Percentiles rank a stretch among this genome's conserved stretches.
Evolutionary conservation across 2,888 invertebrate genomes (phyloP).

Genomic region (Drosophila acutilabella): DNA sequence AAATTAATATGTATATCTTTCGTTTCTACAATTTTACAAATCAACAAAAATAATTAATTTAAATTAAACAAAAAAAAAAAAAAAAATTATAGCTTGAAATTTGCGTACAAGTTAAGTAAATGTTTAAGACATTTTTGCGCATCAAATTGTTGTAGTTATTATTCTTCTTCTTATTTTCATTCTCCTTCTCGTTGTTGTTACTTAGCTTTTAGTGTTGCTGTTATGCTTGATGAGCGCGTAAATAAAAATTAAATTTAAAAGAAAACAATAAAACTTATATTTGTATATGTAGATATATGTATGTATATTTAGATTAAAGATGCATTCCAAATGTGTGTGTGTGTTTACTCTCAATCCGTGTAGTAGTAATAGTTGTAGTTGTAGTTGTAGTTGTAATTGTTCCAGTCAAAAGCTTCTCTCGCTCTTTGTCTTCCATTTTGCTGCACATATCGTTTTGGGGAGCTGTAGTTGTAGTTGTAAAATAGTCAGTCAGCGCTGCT

Average conservation of each 20-base stretch:
- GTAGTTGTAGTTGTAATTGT: slow-evolving; percentile 9
- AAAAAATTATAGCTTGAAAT: slow-evolving; percentile 2
- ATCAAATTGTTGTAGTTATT: slow-evolving; percentile 13
- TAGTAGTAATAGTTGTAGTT: slow-evolving; percentile 10
- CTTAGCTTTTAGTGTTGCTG: slow-evolving; percentile 9
- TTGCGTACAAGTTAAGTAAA: slow-evolving; percentile 23
- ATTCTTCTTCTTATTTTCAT: slow-evolving; percentile 1
- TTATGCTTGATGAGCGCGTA: slow-evolving; percentile 14
- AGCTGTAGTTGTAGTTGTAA: slow-evolving; percentile 7
- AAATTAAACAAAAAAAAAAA: slow-evolving; percentile 26
- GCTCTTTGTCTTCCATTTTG: slow-evolving; percentile 7
- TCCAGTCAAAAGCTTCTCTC: slow-evolving; percentile 26
- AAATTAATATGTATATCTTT: slow-evolving; percentile 28
- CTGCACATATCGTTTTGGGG: slow-evolving; percentile 1
- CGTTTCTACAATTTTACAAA: slow-evolving; percentile 38
- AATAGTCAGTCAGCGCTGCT: slow-evolving; percentile 39
- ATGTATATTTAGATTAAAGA: slow-evolving; percentile 25
- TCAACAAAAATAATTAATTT: slow-evolving; percentile 50
- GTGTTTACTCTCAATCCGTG: slow-evolving; percentile 30
- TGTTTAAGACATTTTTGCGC: slow-evolving; percentile 25
- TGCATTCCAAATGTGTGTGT: slow-evolving; percentile 30
- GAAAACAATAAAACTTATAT: slow-evolving; percentile 42
- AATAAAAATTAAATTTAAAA: slow-evolving; percentile 11
- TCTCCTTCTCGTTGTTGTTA: slow-evolving; percentile 4
- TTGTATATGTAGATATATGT: slow-evolving; percentile 21